phyloP scores from a whole-genome alignment of 2,888 invertebrate species.

The Pristionchus arcanus region DNA sequence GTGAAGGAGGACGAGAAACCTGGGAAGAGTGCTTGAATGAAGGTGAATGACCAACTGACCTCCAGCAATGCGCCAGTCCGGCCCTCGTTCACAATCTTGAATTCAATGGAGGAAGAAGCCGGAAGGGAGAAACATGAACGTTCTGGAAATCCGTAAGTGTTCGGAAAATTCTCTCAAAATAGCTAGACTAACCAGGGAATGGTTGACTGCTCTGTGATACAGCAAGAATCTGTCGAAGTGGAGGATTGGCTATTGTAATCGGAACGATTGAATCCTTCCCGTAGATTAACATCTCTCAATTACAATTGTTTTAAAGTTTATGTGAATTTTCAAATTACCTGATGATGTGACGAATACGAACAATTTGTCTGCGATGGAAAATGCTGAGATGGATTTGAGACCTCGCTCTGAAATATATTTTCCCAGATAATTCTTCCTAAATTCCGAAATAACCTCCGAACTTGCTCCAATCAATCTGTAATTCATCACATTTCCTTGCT shows the following conservation, averaged over 20 bases:
- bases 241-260: slow-evolving; percentile 74
- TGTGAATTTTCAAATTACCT: background rate
- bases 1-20: slow-evolving; percentile 60
- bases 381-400: slow-evolving; percentile 75
- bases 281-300: slow-evolving; percentile 71
- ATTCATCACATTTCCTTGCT: slow-evolving; percentile 72
- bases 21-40: background rate
- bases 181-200: slow-evolving; percentile 67
- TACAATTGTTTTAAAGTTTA: background rate
- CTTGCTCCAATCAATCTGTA: slow-evolving; percentile 75
- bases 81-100: slow-evolving; percentile 76
- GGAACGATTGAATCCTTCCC: slow-evolving; percentile 67
- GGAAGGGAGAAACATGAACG: slow-evolving; percentile 76
- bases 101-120: slow-evolving; percentile 71
- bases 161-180: background rate
- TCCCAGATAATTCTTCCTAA: no score
- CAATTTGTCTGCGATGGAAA: slow-evolving; percentile 77
- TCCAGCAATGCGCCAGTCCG: slow-evolving; percentile 74
- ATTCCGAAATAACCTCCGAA: slow-evolving; percentile 66
- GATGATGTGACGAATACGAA: slow-evolving; percentile 77
- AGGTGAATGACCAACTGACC: slow-evolving; percentile 57
- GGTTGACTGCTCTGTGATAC: slow-evolving; percentile 78
- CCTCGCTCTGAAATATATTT: slow-evolving; percentile 68
- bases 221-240: slow-evolving; percentile 76
- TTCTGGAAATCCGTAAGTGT: slow-evolving; percentile 59